phyloP scores from a whole-genome alignment of 64 coral and sea anemone genomes.

The Pachyseris speciosa region DNA sequence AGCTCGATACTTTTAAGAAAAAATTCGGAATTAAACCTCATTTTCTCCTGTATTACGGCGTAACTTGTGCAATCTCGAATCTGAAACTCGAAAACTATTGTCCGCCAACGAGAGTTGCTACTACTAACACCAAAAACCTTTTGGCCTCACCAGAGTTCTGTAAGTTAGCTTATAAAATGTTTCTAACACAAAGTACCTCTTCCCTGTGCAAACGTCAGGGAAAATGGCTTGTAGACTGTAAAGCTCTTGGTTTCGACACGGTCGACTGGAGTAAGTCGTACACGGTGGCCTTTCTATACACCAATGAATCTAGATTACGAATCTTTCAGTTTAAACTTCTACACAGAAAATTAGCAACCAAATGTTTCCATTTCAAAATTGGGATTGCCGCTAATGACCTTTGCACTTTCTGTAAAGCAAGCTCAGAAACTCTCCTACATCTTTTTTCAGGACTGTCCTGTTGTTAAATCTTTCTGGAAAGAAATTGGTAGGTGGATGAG shows the following conservation, averaged over 20 bases:
- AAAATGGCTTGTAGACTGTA: neutral
- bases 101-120: too few relatives aligned
- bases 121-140: neutral
- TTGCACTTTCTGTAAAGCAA: slow-evolving; percentile 17
- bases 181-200: neutral
- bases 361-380: slow-evolving; percentile 16
- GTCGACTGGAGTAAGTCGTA: neutral
- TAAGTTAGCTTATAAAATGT: neutral
- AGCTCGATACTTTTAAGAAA: too few relatives aligned
- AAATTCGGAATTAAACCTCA: too few relatives aligned
- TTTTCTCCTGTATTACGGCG: too few relatives aligned
- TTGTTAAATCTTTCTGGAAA: too few relatives aligned
- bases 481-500: neutral
- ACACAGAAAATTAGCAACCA: slow-evolving; percentile 15
- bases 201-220: neutral
- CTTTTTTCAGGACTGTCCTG: neutral
- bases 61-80: too few relatives aligned
- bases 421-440: slow-evolving; percentile 16
- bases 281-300: neutral
- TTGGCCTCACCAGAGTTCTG: neutral
- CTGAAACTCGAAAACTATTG: too few relatives aligned
- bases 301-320: slow-evolving; percentile 7
- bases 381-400: neutral
- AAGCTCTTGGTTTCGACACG: neutral
- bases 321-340: slow-evolving; percentile 41